Base-by-base conservation (phyloP, 1,140 invertebrate species). In the Gonatopus flavifemur region DNA sequence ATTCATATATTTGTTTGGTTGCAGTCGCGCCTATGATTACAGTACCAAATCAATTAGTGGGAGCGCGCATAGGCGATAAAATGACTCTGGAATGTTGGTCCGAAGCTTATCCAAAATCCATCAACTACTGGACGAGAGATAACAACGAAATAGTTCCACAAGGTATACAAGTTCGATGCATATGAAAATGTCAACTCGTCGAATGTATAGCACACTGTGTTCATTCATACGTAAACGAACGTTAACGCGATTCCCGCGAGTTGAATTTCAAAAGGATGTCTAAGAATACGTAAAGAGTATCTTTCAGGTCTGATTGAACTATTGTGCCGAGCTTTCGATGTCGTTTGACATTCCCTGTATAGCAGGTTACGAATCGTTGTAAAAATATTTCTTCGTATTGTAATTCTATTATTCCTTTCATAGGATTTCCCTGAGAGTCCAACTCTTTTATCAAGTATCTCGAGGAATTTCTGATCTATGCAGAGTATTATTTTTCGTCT, bases 31-130 rank as follows among this genome's bases (percentile, higher is more conserved):
- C 90, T 3, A 89, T 89, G 82, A 89, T 91, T 52, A 86, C 81
- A 64, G 88, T 91, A 51, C 85, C 84, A 59, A 90, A 91, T 76
- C 89, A 92, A 67, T 70, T 91, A 21, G 88, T 91, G 3, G 89
- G 89, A 2, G 89, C 87, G 5, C 84, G 84, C 20, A 76, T 88
- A 48, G 88, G 87, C 7, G 84, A 90, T 47, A 80, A 85, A 59
- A 80, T 91, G 55, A 86, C 85, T 0, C 69, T 93, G 39, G 89
- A 93, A 62, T 94, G 91, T 63, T 83, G 86, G 56, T 91, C 89
- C 0, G 91, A 94, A 71, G 90, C 90, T 1, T 92, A 85, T 80
- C 91, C 91, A 1, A 91, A 90, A 67, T 90, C 91, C 16, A 89
- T 92, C 40, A 91, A 90, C 69, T 91, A 91, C 68, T 91, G 89